Conservation (phyloP, 2,888 invertebrate genomes). For the Drepana falcataria region DNA sequence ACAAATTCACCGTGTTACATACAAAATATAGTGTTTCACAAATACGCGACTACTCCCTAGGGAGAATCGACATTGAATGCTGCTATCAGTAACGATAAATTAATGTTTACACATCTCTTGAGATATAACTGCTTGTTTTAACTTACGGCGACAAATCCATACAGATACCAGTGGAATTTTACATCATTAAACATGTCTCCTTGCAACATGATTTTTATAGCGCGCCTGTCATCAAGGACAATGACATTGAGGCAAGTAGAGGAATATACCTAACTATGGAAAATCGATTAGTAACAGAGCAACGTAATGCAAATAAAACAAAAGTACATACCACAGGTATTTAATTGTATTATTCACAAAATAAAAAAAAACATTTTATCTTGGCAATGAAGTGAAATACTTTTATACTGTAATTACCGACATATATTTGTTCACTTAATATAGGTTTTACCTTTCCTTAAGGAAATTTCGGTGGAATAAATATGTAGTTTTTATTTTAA, state of each 20-base stretch:
- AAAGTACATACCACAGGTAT: too few species aligned
- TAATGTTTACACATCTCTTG: conserved; percentile 29
- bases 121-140: conserved; percentile 25
- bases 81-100: conserved; percentile 24
- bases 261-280: too few species aligned
- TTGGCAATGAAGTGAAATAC: too few species aligned
- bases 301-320: too few species aligned
- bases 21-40: conserved; percentile 11
- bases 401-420: too few species aligned
- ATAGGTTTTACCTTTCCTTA: too few species aligned
- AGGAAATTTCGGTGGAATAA: too few species aligned
- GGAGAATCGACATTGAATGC: conserved; percentile 43
- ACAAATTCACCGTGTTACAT: conserved; percentile 12
- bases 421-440: too few species aligned
- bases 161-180: conserved; percentile 50
- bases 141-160: conserved; percentile 24
- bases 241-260: not conserved
- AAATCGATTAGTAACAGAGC: too few species aligned
- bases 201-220: not conserved
- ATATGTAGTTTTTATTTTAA: too few species aligned
- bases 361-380: too few species aligned
- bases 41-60: conserved; percentile 42
- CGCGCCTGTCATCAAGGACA: not conserved
- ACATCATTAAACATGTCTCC: conserved; percentile 20
- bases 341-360: too few species aligned